Percentiles rank a stretch among this genome's conserved stretches.
These are phyloP conservation scores for Gallinago paraguaiae DNA, from an alignment of 2,113 vertebrate genomes.

Conservation along the genomic window DNA sequence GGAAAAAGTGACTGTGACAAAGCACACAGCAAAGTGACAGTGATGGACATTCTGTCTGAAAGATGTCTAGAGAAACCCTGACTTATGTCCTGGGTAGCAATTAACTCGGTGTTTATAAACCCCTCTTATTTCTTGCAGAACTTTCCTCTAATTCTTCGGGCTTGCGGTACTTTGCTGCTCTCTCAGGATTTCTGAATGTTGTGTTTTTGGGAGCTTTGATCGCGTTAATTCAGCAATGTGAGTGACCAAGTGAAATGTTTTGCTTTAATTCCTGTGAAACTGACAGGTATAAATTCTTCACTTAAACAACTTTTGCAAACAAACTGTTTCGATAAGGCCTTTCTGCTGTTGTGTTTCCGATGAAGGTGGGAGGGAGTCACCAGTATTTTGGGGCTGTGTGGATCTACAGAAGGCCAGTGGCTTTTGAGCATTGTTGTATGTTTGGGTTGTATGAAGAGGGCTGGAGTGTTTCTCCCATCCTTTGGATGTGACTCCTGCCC, in stretches of 20 bases:
- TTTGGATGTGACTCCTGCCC: background rate
- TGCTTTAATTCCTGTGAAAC: background rate
- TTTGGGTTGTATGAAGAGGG: background rate
- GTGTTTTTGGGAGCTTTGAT: background rate
- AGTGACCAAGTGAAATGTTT: background rate
- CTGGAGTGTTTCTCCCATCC: background rate
- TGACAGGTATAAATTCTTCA: background rate
- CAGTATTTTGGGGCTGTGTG: background rate
- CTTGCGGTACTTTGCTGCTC: background rate
- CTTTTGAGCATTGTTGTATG: background rate
- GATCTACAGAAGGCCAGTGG: background rate
- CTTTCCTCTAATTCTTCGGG: background rate
- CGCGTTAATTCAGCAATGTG: background rate
- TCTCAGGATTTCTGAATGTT: background rate
- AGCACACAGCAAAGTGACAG: background rate
- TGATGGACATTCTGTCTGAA: background rate
- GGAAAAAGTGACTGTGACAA: background rate
- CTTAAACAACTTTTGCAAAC: background rate
- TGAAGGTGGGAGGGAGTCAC: background rate
- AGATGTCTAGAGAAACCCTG: background rate
- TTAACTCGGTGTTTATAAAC: background rate
- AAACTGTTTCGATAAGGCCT: background rate
- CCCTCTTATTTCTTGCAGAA: background rate
- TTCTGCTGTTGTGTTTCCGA: background rate
- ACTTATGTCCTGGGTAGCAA: background rate